Conservation (phyloP, 2,888 invertebrate species). For the Silvanus unidentatus region DNA sequence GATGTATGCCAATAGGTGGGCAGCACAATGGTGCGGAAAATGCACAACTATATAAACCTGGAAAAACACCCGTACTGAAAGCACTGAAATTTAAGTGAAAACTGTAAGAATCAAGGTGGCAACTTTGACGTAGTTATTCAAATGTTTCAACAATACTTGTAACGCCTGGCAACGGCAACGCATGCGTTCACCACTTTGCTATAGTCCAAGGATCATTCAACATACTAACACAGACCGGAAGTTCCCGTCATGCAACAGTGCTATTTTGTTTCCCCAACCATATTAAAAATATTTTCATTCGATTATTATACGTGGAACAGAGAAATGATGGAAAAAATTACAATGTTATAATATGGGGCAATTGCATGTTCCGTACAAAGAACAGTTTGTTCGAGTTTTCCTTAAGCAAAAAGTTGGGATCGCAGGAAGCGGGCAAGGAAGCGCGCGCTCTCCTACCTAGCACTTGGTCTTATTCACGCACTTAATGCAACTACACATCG, state of each 20-base stretch:
- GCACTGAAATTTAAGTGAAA: conserved; percentile 45
- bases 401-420: too few relatives aligned
- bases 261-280: conserved; percentile 42
- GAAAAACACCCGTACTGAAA: conserved; percentile 39
- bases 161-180: conserved; percentile 42
- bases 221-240: conserved; percentile 33
- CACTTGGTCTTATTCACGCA: too few relatives aligned
- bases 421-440: too few relatives aligned
- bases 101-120: conserved; percentile 42
- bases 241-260: conserved; percentile 44
- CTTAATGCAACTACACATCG: too few relatives aligned
- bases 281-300: conserved; percentile 35
- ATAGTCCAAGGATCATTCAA: conserved; percentile 39
- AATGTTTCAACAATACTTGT: conserved; percentile 44
- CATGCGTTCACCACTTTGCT: conserved; percentile 35
- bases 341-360: too few relatives aligned
- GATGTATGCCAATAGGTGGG: too few relatives aligned
- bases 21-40: conserved; percentile 9
- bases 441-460: too few relatives aligned
- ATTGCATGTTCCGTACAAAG: too few relatives aligned
- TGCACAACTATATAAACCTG: conserved; percentile 15
- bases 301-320: conserved; percentile 23
- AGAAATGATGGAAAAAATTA: conserved; percentile 10
- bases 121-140: conserved; percentile 44
- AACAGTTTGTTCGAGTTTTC: too few relatives aligned